These are phyloP conservation scores for Papilio dardanus DNA, from an alignment of 1,140 invertebrate genomes.

Conservation along the genomic window DNA sequence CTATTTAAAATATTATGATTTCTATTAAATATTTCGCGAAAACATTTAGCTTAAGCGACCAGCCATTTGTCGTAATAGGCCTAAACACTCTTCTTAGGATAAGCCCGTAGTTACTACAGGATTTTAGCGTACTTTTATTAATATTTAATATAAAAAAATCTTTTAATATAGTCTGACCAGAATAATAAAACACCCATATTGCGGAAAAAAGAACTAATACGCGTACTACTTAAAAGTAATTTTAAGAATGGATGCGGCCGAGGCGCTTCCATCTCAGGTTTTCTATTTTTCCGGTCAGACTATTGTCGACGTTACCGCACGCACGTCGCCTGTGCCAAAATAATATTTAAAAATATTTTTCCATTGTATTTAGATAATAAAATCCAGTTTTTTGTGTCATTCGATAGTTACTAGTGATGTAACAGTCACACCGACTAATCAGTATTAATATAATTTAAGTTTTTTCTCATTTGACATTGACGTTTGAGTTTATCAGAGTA, in stretches of 20 bases:
- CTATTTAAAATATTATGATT: constrained; percentile 10
- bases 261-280: no score
- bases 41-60: constrained; percentile 29
- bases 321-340: constrained; percentile 79
- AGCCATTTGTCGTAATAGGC: constrained; percentile 46
- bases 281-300: no score
- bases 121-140: constrained; percentile 68
- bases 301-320: constrained; percentile 59
- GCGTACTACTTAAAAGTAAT: no score
- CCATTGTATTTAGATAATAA: constrained; percentile 47
- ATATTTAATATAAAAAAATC: constrained; percentile 55
- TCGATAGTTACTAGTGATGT: constrained; percentile 49
- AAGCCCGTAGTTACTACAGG: constrained; percentile 76
- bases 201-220: no score
- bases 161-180: no score
- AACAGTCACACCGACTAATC: not conserved
- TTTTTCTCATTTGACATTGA: constrained; percentile 3
- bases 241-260: no score
- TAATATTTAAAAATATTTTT: constrained; percentile 72
- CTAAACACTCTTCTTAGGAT: constrained; percentile 73
- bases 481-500: not conserved
- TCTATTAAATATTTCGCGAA: constrained; percentile 18
- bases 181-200: no score
- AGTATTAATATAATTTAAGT: constrained; percentile 19
- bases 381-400: constrained; percentile 43